These are phyloP conservation scores for Axis porcinus DNA, from an alignment of 2,113 vertebrate species.

Conservation along the genomic window DNA sequence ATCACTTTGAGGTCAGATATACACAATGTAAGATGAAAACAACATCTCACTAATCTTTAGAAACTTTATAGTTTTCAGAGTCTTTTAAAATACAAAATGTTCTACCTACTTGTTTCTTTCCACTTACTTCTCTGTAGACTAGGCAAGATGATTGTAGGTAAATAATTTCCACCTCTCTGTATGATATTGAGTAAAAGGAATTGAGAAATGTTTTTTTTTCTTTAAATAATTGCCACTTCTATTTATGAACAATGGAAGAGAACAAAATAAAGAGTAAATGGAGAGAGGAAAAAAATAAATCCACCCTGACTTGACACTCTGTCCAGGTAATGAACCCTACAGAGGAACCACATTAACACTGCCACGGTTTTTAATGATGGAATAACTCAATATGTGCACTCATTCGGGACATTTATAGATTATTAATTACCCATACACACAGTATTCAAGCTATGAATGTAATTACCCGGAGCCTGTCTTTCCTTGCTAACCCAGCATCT, in stretches of 20 bases:
- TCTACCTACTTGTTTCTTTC: background rate
- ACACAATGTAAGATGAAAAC: background rate
- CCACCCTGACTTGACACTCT: constrained; percentile 56
- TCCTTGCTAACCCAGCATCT: background rate
- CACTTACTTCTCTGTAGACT: background rate
- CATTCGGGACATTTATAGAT: constrained; percentile 65
- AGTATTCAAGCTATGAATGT: constrained; percentile 56
- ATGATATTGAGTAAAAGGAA: constrained; percentile 40
- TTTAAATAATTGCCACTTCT: constrained; percentile 38
- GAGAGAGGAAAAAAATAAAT: constrained; percentile 75
- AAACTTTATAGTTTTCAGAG: background rate
- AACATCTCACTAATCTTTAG: constrained; percentile 8
- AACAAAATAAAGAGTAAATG: constrained; percentile 61
- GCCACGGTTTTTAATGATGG: constrained; percentile 72
- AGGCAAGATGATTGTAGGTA: constrained; percentile 23
- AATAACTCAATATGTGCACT: constrained; percentile 74
- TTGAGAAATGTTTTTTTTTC: constrained; percentile 28
- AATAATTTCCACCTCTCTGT: constrained; percentile 2
- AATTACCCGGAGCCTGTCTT: constrained; percentile 47
- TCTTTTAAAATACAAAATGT: background rate
- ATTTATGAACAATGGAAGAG: constrained; percentile 67
- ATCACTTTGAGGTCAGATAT: constrained; percentile 9
- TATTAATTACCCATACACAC: constrained; percentile 67
- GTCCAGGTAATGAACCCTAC: constrained; percentile 71
- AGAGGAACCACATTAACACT: constrained; percentile 62